Base-by-base conservation (phyloP, 2,888 invertebrate genomes). In the Eurytoma californica region DNA sequence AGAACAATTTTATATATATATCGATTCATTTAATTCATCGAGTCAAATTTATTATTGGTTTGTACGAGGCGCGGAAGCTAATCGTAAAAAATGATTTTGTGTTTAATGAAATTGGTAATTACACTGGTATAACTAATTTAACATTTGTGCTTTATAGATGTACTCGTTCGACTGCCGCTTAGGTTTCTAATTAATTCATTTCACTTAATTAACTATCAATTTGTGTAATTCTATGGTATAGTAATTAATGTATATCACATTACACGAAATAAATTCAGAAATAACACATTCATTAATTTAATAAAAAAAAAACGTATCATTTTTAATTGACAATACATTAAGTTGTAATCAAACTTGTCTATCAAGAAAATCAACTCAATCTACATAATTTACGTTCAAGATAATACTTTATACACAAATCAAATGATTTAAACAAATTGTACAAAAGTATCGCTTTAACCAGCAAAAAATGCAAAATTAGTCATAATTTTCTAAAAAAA, bases 161-260 rank as follows among this genome's bases (percentile, higher is more conserved):
- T 55, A 39, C 47, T 47, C 65, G 13, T 66, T 68, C 5, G 55
- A 63, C 76, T 57, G 69, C 63, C 68, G 47, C 55, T 53, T 61
- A 55, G 30, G 53, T 39, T 24, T 28, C 76, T 69, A 76, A 63
- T 70, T 76, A 69, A 76, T 76, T 76, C 49, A 57, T 76, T 70
- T 57, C 63, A 70, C 28, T 57, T 69, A 69, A 76, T 76, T 76
- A 76, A 76, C 55, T 55, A 76, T 76, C 69, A n/a, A 47, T 69
- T 76, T 69, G 39, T 12, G 49, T 68, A 69, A 76, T 61, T 69
- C 20, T 51, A 53, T n/a, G 39, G 30, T 18, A 24, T 2, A 49
- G 16, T 61, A 76, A 70, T 76, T 47, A 76, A 76, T 65, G 65
- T 9, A 9, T 70, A 69, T 76, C 61, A 24, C 39, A 16, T 18